Evolutionary conservation across 2,888 invertebrate genomes (phyloP).

Genomic region (Elegia similella): DNA sequence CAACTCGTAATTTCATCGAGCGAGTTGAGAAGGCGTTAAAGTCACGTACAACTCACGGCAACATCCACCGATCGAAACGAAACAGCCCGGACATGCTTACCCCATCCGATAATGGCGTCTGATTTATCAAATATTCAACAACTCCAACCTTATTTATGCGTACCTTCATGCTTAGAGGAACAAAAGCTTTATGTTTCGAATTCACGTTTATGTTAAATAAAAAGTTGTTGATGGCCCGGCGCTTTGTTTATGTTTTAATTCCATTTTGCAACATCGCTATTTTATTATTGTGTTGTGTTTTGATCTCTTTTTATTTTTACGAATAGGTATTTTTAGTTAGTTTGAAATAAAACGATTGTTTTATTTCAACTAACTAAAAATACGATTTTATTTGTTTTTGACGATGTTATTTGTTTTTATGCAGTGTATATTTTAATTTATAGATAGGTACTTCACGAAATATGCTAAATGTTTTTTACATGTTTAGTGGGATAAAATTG

Average conservation of each 20-base stretch:
- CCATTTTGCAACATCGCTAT: background rate
- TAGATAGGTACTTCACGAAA: no score
- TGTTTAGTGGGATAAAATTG: no score
- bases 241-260: background rate
- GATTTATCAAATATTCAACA: conserved; percentile 69
- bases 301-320: no score
- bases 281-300: background rate
- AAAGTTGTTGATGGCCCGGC: background rate
- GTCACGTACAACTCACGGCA: conserved; percentile 13
- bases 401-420: no score
- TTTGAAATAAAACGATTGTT: no score
- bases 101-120: conserved; percentile 65
- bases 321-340: no score
- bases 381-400: no score
- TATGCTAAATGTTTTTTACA: no score
- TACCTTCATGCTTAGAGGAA: conserved; percentile 44
- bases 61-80: conserved; percentile 16
- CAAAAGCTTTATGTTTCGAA: conserved; percentile 45
- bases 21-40: conserved; percentile 16
- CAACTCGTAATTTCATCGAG: conserved; percentile 10
- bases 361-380: no score
- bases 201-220: conserved; percentile 26
- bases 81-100: conserved; percentile 32
- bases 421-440: no score
- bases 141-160: conserved; percentile 67